phyloP scores from a whole-genome alignment of 2,113 vertebrate genomes.

The Sturnus vulgaris region DNA sequence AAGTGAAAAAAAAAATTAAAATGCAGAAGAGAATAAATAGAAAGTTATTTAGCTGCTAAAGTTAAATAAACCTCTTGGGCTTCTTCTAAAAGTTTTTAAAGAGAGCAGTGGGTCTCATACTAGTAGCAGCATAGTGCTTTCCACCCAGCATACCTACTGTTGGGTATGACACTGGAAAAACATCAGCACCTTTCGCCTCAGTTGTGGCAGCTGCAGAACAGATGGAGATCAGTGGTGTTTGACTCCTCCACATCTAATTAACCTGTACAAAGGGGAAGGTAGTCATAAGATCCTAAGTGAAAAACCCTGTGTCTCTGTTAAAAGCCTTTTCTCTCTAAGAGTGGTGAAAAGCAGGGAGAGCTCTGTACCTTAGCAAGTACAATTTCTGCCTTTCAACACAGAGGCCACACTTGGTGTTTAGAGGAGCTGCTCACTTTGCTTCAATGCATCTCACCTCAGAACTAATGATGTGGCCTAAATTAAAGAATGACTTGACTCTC shows the following conservation, averaged over 20 bases:
- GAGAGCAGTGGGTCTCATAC: not conserved
- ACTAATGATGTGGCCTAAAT: not conserved
- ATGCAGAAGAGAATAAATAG: not conserved
- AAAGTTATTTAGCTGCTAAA: not conserved
- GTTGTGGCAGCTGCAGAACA: slow-evolving; percentile 26
- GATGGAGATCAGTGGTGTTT: not conserved
- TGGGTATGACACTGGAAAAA: slow-evolving; percentile 1
- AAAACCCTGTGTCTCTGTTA: not conserved
- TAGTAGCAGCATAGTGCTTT: not conserved
- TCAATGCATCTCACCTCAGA: not conserved
- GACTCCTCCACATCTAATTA: slow-evolving; percentile 18
- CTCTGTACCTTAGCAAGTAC: not conserved
- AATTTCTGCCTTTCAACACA: slow-evolving; percentile 38
- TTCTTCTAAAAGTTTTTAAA: not conserved
- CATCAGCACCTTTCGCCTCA: not conserved
- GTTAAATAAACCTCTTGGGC: not conserved
- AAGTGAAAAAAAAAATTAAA: not conserved
- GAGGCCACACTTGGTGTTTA: slow-evolving; percentile 11
- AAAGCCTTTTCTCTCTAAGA: not conserved
- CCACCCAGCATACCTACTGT: not conserved
- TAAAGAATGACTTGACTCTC: not conserved
- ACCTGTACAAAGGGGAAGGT: not conserved
- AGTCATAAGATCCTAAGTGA: not conserved
- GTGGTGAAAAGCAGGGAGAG: not conserved
- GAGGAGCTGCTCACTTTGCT: slow-evolving; percentile 12